These are phyloP conservation scores for Sclerurus mexicanus DNA, from an alignment of 2,113 vertebrate species.

Conservation along the genomic window DNA sequence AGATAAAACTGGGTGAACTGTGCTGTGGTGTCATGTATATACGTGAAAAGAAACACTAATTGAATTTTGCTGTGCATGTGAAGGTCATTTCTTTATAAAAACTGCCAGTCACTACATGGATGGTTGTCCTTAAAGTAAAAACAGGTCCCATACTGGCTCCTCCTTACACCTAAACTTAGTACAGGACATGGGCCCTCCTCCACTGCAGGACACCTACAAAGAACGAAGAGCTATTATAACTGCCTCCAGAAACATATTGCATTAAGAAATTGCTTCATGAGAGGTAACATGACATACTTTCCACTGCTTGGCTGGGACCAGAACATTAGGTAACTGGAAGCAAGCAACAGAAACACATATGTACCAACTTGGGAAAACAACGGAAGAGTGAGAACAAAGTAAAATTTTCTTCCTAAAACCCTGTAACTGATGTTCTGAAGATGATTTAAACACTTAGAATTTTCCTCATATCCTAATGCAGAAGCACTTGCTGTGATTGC, in stretches of 20 bases:
- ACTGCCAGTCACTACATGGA: not conserved
- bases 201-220: not conserved
- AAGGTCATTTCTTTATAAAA: not conserved
- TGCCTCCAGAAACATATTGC: not conserved
- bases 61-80: not conserved
- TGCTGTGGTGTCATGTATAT: accelerated
- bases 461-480: not conserved
- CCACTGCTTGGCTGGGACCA: not conserved
- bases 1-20: not conserved
- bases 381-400: not conserved
- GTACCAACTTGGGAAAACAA: not conserved
- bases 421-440: not conserved
- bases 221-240: not conserved
- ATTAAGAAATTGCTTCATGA: not conserved
- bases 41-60: not conserved
- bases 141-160: not conserved
- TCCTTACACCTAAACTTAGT: not conserved
- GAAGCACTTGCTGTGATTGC: not conserved
- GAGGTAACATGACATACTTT: not conserved
- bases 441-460: not conserved
- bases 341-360: not conserved
- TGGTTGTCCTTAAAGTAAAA: not conserved
- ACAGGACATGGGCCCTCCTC: not conserved
- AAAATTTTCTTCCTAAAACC: not conserved
- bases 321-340: not conserved